These are phyloP conservation scores for Phocoena sinus DNA, from an alignment of 2,113 vertebrate genomes.

Conservation along the genomic window DNA sequence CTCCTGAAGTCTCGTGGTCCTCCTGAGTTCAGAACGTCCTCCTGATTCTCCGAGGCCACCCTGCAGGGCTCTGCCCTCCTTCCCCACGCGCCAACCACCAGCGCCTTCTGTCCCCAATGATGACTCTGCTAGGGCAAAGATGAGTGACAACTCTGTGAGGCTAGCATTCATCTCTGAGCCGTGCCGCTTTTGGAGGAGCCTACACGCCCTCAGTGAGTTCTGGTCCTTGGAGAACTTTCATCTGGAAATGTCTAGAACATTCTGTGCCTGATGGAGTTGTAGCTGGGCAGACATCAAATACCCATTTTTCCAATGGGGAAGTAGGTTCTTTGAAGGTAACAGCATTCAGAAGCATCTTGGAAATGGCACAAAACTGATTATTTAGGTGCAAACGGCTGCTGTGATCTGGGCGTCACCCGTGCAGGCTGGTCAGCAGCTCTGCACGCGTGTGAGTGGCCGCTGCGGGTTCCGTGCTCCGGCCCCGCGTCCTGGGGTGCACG, in stretches of 20 bases:
- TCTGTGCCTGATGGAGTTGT: background rate
- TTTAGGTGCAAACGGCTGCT: slow-evolving; percentile 57
- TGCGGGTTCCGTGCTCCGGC: slow-evolving; percentile 28
- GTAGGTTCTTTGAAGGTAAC: slow-evolving; percentile 50
- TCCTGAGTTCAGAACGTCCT: background rate
- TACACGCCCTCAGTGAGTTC: background rate
- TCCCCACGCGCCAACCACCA: background rate
- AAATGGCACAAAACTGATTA: slow-evolving; percentile 33
- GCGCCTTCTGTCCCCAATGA: background rate
- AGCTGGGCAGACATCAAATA: slow-evolving; percentile 1
- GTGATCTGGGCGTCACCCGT: slow-evolving; percentile 51
- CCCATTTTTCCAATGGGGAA: slow-evolving; percentile 22
- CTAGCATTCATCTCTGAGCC: background rate
- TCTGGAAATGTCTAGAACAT: slow-evolving; percentile 16
- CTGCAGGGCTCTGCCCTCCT: background rate
- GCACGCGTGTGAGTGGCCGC: background rate
- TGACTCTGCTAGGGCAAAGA: background rate
- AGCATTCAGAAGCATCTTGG: slow-evolving; percentile 46
- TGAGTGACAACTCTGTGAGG: background rate
- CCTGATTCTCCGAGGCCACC: background rate
- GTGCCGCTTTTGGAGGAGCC: background rate
- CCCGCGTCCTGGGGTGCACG: no score
- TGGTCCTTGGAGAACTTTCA: background rate
- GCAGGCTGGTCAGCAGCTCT: background rate
- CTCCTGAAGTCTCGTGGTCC: background rate